A percentile compares a stretch with the other conserved stretches of the same genome.
phyloP scores from a whole-genome alignment of 2,797 vertebrate species.

The Apogon talboti region DNA sequence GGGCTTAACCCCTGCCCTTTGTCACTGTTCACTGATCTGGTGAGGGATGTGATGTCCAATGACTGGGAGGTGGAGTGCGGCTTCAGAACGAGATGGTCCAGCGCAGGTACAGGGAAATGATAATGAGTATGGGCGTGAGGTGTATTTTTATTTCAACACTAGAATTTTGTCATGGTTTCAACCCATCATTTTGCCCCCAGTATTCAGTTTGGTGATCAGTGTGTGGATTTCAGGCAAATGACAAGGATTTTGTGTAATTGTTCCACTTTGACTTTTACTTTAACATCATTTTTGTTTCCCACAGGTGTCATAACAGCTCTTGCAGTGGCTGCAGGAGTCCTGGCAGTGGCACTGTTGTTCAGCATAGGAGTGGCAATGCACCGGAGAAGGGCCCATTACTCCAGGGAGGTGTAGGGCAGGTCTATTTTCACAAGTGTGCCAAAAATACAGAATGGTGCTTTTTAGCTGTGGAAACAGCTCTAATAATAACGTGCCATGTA shows the following conservation, averaged over 20 bases:
- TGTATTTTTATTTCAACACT: too few species aligned
- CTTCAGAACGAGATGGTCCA: constrained; percentile 52
- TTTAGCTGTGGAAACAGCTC: constrained; percentile 10
- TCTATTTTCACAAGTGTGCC: constrained; percentile 14
- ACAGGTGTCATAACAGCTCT: constrained; percentile 72
- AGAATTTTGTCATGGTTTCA: not conserved
- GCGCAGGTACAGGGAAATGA: constrained; percentile 57
- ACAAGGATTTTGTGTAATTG: constrained; percentile 25
- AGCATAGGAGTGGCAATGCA: constrained; percentile 65
- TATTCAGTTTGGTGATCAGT: not conserved
- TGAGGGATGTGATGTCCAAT: constrained; percentile 81
- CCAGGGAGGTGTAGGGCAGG: constrained; percentile 68
- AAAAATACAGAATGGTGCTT: constrained; percentile 27
- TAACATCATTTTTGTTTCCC: constrained; percentile 30
- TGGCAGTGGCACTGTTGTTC: constrained; percentile 79
- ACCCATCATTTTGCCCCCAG: constrained; percentile 12
- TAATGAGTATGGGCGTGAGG: not conserved
- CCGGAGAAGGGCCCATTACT: constrained; percentile 62
- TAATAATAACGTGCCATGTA: constrained; percentile 29
- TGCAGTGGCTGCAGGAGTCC: constrained; percentile 77
- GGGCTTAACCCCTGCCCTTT: constrained; percentile 85
- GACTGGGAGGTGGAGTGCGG: constrained; percentile 88
- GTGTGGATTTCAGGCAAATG: constrained; percentile 24
- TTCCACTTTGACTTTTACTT: constrained; percentile 18
- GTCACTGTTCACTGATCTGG: constrained; percentile 81